phyloP scores from a whole-genome alignment of 2,888 invertebrate genomes.

The Chymomyza procnemis region DNA sequence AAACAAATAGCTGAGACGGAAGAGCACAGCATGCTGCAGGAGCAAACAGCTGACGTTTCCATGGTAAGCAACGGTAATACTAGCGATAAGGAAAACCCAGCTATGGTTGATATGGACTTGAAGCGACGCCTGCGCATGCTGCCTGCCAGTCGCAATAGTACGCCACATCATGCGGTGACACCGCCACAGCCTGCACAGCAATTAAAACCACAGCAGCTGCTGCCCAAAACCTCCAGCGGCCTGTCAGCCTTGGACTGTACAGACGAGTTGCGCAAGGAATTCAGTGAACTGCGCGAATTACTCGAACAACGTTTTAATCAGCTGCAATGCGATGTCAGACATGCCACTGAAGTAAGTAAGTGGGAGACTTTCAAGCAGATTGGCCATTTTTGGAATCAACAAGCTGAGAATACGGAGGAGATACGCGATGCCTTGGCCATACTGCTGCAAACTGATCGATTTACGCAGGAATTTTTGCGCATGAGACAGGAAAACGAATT shows the following conservation, averaged over 20 bases:
- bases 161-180: slow-evolving; percentile 56
- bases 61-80: slow-evolving; percentile 28
- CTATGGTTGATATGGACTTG: slow-evolving; percentile 39
- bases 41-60: slow-evolving; percentile 34
- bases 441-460: slow-evolving; percentile 71
- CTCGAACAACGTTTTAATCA: slow-evolving; percentile 65
- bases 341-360: slow-evolving; percentile 61
- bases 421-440: slow-evolving; percentile 64
- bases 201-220: slow-evolving; percentile 33
- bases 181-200: slow-evolving; percentile 12
- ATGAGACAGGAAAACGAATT: slow-evolving; percentile 72
- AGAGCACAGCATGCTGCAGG: slow-evolving; percentile 31
- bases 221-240: slow-evolving; percentile 42
- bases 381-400: slow-evolving; percentile 65
- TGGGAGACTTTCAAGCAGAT: slow-evolving; percentile 66
- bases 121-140: slow-evolving; percentile 57
- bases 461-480: slow-evolving; percentile 69
- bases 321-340: slow-evolving; percentile 71
- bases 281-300: slow-evolving; percentile 56
- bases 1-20: slow-evolving; percentile 70
- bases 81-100: slow-evolving; percentile 69
- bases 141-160: slow-evolving; percentile 69
- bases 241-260: slow-evolving; percentile 28
- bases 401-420: slow-evolving; percentile 56
- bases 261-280: slow-evolving; percentile 47